Evolutionary conservation across 2,797 vertebrate genomes (phyloP).

Genomic region (Urocyon cinereoargenteus): DNA sequence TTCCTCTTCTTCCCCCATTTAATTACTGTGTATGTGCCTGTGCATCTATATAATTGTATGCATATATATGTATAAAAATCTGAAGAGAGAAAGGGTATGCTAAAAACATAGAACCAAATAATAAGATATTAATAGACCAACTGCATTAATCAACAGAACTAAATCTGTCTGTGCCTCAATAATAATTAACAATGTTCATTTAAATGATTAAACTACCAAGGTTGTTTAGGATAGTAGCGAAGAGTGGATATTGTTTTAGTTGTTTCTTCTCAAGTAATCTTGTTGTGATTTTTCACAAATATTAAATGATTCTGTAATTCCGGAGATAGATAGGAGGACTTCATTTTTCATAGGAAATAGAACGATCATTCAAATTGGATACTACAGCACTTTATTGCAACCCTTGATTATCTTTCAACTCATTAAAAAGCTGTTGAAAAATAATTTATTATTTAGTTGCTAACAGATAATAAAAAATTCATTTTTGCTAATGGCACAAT

Average conservation of each 20-base stretch:
- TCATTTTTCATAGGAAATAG: conserved; percentile 68
- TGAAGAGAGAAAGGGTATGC: neutral
- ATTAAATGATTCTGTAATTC: conserved; percentile 19
- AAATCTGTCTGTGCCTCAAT: neutral
- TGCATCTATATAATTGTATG: neutral
- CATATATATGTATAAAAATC: neutral
- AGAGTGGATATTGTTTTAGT: neutral
- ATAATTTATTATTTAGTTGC: conserved; percentile 86
- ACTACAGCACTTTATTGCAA: conserved; percentile 69
- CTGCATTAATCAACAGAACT: neutral
- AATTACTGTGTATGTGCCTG: neutral
- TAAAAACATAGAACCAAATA: neutral
- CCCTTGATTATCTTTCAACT: conserved; percentile 81
- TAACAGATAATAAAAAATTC: conserved; percentile 87
- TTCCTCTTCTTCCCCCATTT: neutral
- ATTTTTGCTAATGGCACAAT: conserved; percentile 86
- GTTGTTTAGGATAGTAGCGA: neutral
- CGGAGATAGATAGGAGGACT: neutral
- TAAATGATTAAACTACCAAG: neutral
- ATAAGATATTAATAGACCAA: neutral
- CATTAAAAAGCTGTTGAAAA: conserved; percentile 86
- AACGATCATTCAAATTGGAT: conserved; percentile 73
- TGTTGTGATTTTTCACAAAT: conserved; percentile 6
- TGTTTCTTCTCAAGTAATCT: neutral
- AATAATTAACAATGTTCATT: neutral